These are phyloP conservation scores for Amphimallon solstitiale DNA, from an alignment of 2,888 invertebrate genomes.

Conservation along the genomic window DNA sequence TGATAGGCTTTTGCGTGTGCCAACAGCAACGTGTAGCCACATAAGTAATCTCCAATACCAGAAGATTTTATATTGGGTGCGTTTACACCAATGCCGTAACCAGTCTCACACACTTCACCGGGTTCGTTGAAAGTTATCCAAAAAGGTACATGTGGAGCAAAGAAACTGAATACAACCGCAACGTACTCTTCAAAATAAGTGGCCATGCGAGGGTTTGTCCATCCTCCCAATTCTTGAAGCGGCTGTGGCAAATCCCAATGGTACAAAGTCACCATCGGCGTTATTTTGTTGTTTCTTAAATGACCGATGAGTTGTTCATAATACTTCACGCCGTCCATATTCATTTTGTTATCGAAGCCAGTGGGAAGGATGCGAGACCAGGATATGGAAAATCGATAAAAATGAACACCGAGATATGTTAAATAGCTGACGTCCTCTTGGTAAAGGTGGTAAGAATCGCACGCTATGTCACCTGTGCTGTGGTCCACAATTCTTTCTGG, in stretches of 20 bases:
- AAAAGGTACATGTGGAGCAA: constrained; percentile 59
- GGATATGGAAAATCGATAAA: constrained; percentile 69
- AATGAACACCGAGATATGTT: constrained; percentile 54
- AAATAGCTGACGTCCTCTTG: constrained; percentile 49
- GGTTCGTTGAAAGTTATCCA: constrained; percentile 71
- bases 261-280: constrained; percentile 71
- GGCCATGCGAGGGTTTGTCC: constrained; percentile 67
- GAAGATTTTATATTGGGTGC: constrained; percentile 66
- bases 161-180: constrained; percentile 61
- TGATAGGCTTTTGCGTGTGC: constrained; percentile 74
- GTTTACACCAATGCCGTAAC: constrained; percentile 55
- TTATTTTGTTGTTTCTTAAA: constrained; percentile 65
- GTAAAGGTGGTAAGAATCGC: constrained; percentile 53
- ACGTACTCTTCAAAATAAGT: constrained; percentile 73
- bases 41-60: constrained; percentile 71
- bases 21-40: constrained; percentile 70
- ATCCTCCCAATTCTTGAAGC: constrained; percentile 71
- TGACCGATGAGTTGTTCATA: constrained; percentile 71
- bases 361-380: constrained; percentile 74
- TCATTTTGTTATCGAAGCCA: constrained; percentile 68
- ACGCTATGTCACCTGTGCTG: constrained; percentile 52
- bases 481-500: constrained; percentile 52
- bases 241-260: constrained; percentile 74
- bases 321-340: constrained; percentile 70
- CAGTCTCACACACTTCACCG: constrained; percentile 52